These are phyloP conservation scores for Scaptomyza montana DNA, from an alignment of 1,140 invertebrate genomes.

Conservation along the genomic window DNA sequence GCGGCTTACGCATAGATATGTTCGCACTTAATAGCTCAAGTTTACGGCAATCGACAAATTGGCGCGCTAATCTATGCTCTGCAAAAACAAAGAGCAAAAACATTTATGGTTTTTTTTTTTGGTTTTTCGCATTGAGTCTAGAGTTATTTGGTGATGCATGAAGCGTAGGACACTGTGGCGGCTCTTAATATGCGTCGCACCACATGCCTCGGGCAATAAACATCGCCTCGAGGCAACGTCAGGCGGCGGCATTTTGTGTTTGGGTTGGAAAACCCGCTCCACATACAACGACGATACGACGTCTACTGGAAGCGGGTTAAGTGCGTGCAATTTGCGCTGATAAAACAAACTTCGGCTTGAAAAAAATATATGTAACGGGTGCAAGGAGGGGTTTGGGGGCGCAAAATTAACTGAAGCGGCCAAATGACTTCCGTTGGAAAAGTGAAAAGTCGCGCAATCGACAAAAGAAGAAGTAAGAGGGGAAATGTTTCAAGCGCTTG, in stretches of 20 bases:
- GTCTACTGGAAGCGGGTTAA: slow-evolving; percentile 75
- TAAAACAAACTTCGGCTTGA: slow-evolving; percentile 40
- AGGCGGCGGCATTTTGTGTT: slow-evolving; percentile 19
- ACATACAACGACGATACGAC: slow-evolving; percentile 50
- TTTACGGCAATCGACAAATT: slow-evolving; percentile 81
- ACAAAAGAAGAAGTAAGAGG: slow-evolving; percentile 15
- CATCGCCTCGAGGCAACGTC: slow-evolving; percentile 16
- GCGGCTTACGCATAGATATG: slow-evolving; percentile 65
- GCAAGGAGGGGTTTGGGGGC: not conserved
- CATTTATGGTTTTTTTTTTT: not conserved
- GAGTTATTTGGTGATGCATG: slow-evolving; percentile 43
- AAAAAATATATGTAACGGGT: not conserved
- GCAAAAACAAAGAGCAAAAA: slow-evolving; percentile 6
- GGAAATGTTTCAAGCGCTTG: slow-evolving; percentile 36
- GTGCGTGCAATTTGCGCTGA: slow-evolving; percentile 78
- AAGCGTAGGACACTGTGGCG: slow-evolving; percentile 34
- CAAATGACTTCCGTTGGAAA: slow-evolving; percentile 72
- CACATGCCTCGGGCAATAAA: slow-evolving; percentile 41
- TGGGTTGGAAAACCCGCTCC: slow-evolving; percentile 55
- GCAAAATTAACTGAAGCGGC: slow-evolving; percentile 54
- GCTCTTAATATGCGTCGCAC: slow-evolving; percentile 52
- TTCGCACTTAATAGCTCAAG: slow-evolving; percentile 82
- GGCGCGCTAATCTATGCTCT: slow-evolving; percentile 63
- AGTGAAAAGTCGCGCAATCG: slow-evolving; percentile 64
- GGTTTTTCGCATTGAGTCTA: too few relatives aligned